Evolutionary conservation across 1,140 invertebrate species (phyloP).

Genomic region (Brachionus koreanus): DNA sequence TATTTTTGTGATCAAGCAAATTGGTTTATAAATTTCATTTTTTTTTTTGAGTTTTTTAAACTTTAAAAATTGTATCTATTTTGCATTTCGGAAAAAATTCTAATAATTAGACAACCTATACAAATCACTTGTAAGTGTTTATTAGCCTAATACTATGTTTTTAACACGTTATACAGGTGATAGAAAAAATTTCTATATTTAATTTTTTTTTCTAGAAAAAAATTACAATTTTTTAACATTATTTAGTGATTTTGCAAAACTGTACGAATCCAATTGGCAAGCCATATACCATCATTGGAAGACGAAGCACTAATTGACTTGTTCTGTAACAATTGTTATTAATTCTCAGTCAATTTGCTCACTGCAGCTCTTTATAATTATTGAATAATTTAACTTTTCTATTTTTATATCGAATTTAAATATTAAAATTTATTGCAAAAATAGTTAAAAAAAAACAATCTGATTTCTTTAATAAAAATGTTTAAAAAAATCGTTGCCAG

Average conservation of each 20-base stretch:
- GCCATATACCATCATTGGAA: not conserved
- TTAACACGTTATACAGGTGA: not conserved
- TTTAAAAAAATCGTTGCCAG: not conserved
- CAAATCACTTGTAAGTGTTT: not conserved
- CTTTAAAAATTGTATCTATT: slow-evolving; percentile 34
- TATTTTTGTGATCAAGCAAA: slow-evolving; percentile 18
- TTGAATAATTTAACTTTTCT: not conserved
- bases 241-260: not conserved
- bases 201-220: not conserved
- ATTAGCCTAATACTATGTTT: not conserved
- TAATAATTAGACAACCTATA: not conserved
- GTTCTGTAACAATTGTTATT: not conserved
- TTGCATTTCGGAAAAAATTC: slow-evolving; percentile 9
- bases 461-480: slow-evolving; percentile 9
- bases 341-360: not conserved
- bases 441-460: not conserved
- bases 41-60: not conserved
- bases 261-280: not conserved
- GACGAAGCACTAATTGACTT: not conserved
- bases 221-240: not conserved
- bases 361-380: not conserved
- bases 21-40: not conserved
- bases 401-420: not conserved
- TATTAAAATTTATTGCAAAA: not conserved
- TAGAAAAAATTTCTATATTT: not conserved